phyloP scores from a whole-genome alignment of 2,797 vertebrate genomes.

The Cynodonichthys magdalenae region DNA sequence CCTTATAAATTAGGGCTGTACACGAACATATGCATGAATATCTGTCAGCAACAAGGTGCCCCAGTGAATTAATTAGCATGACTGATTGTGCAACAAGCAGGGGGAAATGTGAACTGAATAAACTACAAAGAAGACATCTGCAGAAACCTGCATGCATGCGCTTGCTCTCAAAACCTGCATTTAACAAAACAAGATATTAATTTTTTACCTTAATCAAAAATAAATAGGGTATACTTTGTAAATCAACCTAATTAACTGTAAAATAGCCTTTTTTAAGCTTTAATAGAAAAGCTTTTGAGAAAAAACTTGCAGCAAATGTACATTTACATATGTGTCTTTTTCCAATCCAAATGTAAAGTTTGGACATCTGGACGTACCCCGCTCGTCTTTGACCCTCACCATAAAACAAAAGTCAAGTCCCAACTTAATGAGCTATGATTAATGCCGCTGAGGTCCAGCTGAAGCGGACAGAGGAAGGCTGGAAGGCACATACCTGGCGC shows the following conservation, averaged over 20 bases:
- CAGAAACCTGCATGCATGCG: background rate
- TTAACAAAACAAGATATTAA: slow-evolving; percentile 1
- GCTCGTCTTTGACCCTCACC: slow-evolving; percentile 24
- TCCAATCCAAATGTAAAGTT: background rate
- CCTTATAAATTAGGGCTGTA: slow-evolving; percentile 1
- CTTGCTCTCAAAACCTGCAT: background rate
- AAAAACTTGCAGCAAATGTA: background rate
- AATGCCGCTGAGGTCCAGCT: slow-evolving; percentile 44
- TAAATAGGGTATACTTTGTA: background rate
- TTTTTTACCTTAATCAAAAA: background rate
- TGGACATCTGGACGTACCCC: slow-evolving; percentile 6
- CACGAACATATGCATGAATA: slow-evolving; percentile 36
- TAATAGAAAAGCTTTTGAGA: background rate
- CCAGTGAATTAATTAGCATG: slow-evolving; percentile 45
- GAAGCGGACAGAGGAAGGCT: slow-evolving; percentile 13
- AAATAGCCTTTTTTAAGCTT: no score
- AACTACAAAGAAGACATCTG: background rate
- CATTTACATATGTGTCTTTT: background rate
- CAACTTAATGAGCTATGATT: slow-evolving; percentile 72
- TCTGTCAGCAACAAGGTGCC: slow-evolving; percentile 45
- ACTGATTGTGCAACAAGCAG: slow-evolving; percentile 39
- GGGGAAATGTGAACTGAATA: slow-evolving; percentile 18
- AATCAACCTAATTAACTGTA: no score
- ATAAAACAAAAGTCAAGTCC: slow-evolving; percentile 67
- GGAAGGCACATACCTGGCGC: slow-evolving; percentile 57